Evolutionary conservation across 1,140 invertebrate genomes (phyloP), one percentile per base, ranked within the genome.

Genomic region (Zeugodacus cucurbitae): DNA sequence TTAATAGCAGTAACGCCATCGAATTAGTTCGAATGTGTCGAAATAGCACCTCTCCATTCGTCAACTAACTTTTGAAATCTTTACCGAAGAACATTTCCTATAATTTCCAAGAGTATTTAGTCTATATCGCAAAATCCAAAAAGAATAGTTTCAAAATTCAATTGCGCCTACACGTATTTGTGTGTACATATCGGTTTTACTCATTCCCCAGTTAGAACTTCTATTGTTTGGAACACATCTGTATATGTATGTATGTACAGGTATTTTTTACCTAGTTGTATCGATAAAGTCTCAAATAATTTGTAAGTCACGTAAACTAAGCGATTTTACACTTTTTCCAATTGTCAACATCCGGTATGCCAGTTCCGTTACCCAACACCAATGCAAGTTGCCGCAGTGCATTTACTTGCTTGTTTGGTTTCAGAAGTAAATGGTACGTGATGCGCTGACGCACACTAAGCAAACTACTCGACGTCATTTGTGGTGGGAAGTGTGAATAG

Each of bases 261-360:
- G 22, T 62, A 67, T 34, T 70, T 67, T 70, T 17, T 70, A 17
- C 26, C 14, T 26, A 14, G 4, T 34, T 70, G 22, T 34, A 26
- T 34, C 64, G 14, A 70, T 34, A 32, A 32, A 85, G 88, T 59
- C 78, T 87, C 74, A 87, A 87, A 88, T 88, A 86, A 88, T 89
- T 88, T 88, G 74, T 88, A 87, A 78, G 82, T 88, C 88, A 90
- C 89, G 89, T 89, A 89, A 89, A 82, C 85, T 88, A 87, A 89
- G 67, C 78, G 87, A 89, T 89, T 89, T 89, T 37, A 26, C 64
- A 70, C 64, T 70, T 70, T 70, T 70, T 26, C 32, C 64, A 26
- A 70, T 26, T 70, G 26, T 34, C 64, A 70, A 34, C 64, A 70
- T 34, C 26, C 64, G 26, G 1, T 17, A 17, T 37, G 29, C 64